Evolutionary conservation across 2,113 vertebrate genomes (phyloP).

Genomic region (Chunga burmeisteri): DNA sequence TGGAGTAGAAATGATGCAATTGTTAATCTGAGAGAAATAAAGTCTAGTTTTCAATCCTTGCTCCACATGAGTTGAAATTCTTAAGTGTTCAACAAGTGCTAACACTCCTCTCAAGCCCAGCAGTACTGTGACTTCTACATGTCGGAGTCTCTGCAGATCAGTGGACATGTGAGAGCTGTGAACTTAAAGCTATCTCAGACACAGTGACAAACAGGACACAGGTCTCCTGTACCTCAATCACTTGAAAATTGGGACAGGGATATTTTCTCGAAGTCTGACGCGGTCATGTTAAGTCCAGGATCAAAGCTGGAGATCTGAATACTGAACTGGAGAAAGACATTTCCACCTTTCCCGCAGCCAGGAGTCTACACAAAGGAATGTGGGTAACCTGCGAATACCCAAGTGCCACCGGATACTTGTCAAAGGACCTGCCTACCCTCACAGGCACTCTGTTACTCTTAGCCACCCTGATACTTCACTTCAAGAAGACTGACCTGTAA

Average conservation of each 20-base stretch:
- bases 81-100: neutral
- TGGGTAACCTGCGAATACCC: rapidly evolving
- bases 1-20: neutral
- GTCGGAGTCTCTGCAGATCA: neutral
- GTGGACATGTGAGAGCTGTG: neutral
- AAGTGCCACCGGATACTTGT: neutral
- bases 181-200: neutral
- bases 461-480: neutral
- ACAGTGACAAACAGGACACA: neutral
- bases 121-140: rapidly evolving
- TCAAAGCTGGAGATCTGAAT: neutral
- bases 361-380: neutral
- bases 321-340: neutral
- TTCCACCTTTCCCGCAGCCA: neutral
- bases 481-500: neutral
- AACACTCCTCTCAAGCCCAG: neutral
- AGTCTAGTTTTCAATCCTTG: neutral
- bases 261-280: neutral
- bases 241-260: neutral
- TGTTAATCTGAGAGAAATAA: neutral
- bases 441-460: neutral
- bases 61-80: neutral
- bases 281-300: neutral
- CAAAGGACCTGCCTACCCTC: neutral
- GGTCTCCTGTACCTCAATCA: neutral